Base-by-base conservation (phyloP, 2,113 vertebrate genomes). In the Solea senegalensis region DNA sequence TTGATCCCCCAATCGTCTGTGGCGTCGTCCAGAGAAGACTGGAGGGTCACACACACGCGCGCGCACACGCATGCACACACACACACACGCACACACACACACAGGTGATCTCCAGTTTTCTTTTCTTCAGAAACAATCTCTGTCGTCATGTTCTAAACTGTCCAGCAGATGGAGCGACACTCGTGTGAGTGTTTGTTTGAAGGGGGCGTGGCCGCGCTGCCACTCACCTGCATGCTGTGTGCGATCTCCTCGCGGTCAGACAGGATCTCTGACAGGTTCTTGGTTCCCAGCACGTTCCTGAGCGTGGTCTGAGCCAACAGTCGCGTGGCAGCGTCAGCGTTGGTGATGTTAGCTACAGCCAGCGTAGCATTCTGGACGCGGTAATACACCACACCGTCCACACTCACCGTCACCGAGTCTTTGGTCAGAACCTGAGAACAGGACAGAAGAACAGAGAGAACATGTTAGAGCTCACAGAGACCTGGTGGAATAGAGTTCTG, bases 311-410 rank as follows among this genome's bases (percentile, higher is more conserved):
- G 96, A 8, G 98, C 97, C 89, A 99, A 53, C 4, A 99, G 94
- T 0, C 95, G 95, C 0, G 96, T 98, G 8, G 97, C 97, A 0
- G 96, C 95, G 70, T 98, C 96, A 0, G 96, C 96, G 0, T 99
- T 97, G 16, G 96, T 98, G 93, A 99, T 95, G 65, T 99, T 98
- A 0, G 96, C 95, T 28, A 99, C 97, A 0, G 96, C 97, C 59
- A 96, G 90, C 26, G 92, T 97, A 11, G 97, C 96, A 0, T 99
- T 98, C 89, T 97, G 96, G 5, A 99, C 97, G 0, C 95, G 93
- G 93, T 98, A 99, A 77, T 98, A 99, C 65, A 99, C 97, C 86
- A 98, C 97, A 0, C 97, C 98, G 0, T 99, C 97, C 50, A 99
- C 98, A 0, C 96, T 96, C 16, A 99, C 50, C 0, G 97, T 98